Percentiles rank a stretch among this genome's conserved stretches.
Evolutionary conservation across 2,888 invertebrate genomes (phyloP).

Genomic region (Imbricaverruca yamaguchii): DNA sequence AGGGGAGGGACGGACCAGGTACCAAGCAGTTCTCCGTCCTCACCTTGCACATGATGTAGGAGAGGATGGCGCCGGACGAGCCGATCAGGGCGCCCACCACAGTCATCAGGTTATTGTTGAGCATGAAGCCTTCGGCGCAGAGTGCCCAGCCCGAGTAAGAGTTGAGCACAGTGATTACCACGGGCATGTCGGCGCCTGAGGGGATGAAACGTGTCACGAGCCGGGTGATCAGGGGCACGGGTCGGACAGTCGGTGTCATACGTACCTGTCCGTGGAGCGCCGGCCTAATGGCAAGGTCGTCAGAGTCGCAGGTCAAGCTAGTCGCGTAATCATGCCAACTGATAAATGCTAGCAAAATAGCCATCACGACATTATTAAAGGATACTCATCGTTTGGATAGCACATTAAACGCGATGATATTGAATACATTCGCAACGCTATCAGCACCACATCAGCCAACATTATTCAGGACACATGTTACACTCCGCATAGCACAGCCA

Average conservation of each 20-base stretch:
- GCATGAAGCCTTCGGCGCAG: constrained; percentile 89
- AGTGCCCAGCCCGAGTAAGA: constrained; percentile 90
- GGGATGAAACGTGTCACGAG: neutral
- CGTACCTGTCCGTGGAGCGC: too few relatives aligned
- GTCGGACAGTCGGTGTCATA: too few relatives aligned
- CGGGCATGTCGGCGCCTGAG: constrained; percentile 84
- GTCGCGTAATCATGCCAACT: too few relatives aligned
- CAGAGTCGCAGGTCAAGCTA: too few relatives aligned
- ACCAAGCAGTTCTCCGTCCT: constrained; percentile 22
- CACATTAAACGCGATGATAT: too few relatives aligned
- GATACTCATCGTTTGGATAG: too few relatives aligned
- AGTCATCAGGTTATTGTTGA: constrained; percentile 86
- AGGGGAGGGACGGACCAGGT: neutral
- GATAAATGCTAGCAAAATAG: too few relatives aligned
- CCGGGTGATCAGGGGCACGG: neutral
- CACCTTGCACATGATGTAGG: constrained; percentile 90
- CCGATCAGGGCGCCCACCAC: constrained; percentile 85
- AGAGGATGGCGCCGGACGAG: constrained; percentile 82
- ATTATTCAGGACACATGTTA: too few relatives aligned
- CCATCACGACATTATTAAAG: too few relatives aligned
- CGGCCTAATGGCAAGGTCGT: too few relatives aligned
- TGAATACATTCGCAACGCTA: too few relatives aligned
- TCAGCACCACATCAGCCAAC: constrained; percentile 43
- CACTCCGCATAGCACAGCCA: too few relatives aligned
- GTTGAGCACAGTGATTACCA: constrained; percentile 85